phyloP scores from a whole-genome alignment of 2,797 vertebrate genomes.

The Coluber constrictor region DNA sequence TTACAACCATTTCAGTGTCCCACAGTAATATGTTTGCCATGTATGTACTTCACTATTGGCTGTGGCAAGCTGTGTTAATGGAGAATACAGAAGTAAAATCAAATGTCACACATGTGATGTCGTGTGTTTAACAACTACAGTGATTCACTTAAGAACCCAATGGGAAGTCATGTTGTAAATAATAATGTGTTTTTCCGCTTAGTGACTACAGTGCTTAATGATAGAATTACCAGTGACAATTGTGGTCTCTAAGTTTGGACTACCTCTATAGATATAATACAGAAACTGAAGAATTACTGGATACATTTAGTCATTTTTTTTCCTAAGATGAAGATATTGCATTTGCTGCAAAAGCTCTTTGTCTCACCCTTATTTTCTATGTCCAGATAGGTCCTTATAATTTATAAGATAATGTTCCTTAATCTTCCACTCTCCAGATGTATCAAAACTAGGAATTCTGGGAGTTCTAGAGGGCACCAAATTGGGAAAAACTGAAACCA shows the following conservation, averaged over 20 bases:
- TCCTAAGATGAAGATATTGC: neutral
- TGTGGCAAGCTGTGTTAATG: neutral
- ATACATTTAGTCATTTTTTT: neutral
- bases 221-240: neutral
- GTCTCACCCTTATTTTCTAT: neutral
- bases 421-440: neutral
- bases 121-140: neutral
- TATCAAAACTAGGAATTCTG: neutral
- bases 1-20: too few relatives aligned
- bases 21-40: neutral
- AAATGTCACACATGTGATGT: neutral
- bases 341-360: neutral
- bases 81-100: neutral
- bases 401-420: neutral
- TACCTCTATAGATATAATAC: neutral
- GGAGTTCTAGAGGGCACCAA: neutral
- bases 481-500: neutral
- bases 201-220: neutral
- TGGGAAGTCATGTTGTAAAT: neutral
- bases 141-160: neutral
- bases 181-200: neutral
- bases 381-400: neutral
- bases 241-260: neutral
- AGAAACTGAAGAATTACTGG: neutral
- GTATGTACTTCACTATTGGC: neutral